These are phyloP conservation scores for Dolichotis patagonum DNA, from an alignment of 2,113 vertebrate genomes.

Conservation along the genomic window DNA sequence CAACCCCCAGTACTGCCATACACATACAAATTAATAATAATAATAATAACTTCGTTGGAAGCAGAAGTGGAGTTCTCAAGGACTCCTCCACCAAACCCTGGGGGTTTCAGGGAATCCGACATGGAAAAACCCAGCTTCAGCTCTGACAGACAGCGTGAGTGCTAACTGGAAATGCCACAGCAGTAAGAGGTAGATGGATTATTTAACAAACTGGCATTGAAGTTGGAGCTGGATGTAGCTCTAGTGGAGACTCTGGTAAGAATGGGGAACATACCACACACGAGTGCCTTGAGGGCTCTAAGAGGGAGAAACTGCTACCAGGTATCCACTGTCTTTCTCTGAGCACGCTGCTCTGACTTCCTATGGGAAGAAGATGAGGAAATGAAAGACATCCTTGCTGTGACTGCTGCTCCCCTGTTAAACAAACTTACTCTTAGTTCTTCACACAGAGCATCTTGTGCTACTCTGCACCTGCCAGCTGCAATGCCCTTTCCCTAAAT, in stretches of 20 bases:
- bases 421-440: background rate
- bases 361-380: background rate
- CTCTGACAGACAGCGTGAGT: constrained; percentile 9
- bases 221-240: background rate
- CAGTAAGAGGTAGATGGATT: background rate
- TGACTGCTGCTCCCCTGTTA: background rate
- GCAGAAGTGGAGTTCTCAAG: background rate
- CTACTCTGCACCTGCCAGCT: background rate
- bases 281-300: background rate
- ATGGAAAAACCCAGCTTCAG: background rate
- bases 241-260: background rate
- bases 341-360: background rate
- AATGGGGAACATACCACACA: background rate
- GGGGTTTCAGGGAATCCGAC: background rate
- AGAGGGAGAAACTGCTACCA: background rate
- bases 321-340: background rate
- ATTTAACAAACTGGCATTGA: constrained; percentile 24
- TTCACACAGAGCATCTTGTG: background rate
- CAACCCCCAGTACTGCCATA: background rate
- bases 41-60: background rate
- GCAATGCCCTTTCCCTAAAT: background rate
- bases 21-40: too few relatives aligned
- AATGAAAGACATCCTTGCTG: background rate
- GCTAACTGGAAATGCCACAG: constrained; percentile 4
- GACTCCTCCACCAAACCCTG: background rate